phyloP scores from a whole-genome alignment of 2,797 vertebrate genomes.

The Iguana delicatissima region DNA sequence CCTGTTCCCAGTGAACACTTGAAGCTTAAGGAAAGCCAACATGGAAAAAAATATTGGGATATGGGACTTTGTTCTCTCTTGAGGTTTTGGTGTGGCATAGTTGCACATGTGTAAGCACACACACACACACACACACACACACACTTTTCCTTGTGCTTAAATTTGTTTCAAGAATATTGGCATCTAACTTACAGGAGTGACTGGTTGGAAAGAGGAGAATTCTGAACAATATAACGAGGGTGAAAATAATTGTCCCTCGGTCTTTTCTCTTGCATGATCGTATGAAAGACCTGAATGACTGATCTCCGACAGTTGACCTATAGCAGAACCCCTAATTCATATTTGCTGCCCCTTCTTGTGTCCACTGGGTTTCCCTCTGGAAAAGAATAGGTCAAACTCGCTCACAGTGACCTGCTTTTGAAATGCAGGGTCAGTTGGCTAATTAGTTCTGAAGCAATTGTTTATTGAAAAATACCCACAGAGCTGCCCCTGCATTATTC shows the following conservation, averaged over 20 bases:
- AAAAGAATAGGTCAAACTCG: neutral
- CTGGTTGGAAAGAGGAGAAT: neutral
- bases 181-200: neutral
- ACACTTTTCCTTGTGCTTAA: neutral
- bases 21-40: neutral
- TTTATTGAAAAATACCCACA: constrained; percentile 11
- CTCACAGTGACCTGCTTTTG: neutral
- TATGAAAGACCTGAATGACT: neutral
- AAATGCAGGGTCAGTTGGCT: neutral
- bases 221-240: neutral
- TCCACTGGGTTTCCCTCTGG: neutral
- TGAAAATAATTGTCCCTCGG: neutral
- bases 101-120: neutral
- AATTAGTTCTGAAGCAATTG: constrained; percentile 38
- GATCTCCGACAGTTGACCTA: neutral
- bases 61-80: neutral
- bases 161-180: neutral
- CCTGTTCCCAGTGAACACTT: neutral
- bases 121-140: too few relatives aligned
- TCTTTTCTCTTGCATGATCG: neutral
- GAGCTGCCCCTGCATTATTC: neutral
- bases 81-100: neutral
- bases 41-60: neutral
- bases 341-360: neutral
- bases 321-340: neutral